phyloP scores from a whole-genome alignment of 2,888 invertebrate species.

The Drosophila lutescens region DNA sequence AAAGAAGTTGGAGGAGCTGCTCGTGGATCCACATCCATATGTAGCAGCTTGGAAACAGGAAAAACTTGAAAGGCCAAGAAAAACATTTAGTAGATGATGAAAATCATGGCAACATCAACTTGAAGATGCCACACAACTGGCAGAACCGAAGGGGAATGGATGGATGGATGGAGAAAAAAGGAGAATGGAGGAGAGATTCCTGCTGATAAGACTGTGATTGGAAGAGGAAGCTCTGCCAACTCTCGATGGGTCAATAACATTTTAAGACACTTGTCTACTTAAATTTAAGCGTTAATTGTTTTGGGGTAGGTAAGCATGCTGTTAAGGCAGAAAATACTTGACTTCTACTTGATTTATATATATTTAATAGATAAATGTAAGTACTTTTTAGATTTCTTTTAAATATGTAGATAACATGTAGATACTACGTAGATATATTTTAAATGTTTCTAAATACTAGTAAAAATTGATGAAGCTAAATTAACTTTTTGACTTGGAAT shows the following conservation, averaged over 20 bases:
- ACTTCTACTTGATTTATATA: background rate
- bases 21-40: slow-evolving; percentile 25
- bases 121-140: slow-evolving; percentile 32
- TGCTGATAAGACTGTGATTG: slow-evolving; percentile 24
- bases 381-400: background rate
- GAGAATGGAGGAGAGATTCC: slow-evolving; percentile 10
- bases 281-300: slow-evolving; percentile 20
- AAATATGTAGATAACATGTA: no score
- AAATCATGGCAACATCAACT: slow-evolving; percentile 76
- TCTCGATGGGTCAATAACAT: slow-evolving; percentile 30
- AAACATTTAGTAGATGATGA: slow-evolving; percentile 77
- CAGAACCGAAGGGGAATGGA: background rate
- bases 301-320: slow-evolving; percentile 1
- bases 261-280: slow-evolving; percentile 6
- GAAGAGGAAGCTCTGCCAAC: slow-evolving; percentile 9
- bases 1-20: slow-evolving; percentile 24
- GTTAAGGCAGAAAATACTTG: background rate
- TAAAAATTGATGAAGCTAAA: background rate
- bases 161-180: slow-evolving; percentile 8
- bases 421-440: background rate
- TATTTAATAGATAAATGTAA: background rate
- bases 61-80: slow-evolving; percentile 72
- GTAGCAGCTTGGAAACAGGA: slow-evolving; percentile 49
- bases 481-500: background rate
- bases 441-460: background rate